Percentiles rank a stretch among this genome's conserved stretches.
These are phyloP conservation scores for Sylvietta virens DNA, from an alignment of 2,113 vertebrate species.

Conservation along the genomic window DNA sequence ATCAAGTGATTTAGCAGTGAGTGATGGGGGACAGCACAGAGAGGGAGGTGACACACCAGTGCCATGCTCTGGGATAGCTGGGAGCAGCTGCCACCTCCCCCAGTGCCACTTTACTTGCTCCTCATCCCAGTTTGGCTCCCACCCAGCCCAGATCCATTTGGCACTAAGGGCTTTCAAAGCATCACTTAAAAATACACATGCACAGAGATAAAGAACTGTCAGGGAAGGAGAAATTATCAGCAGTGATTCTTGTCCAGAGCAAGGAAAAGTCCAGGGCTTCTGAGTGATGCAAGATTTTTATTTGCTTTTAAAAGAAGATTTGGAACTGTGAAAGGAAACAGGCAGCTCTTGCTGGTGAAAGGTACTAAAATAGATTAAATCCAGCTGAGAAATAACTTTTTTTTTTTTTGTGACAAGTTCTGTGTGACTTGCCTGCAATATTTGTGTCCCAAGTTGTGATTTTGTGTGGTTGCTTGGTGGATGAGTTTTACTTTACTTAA, in stretches of 20 bases:
- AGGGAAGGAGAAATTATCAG: neutral
- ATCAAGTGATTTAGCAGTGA: neutral
- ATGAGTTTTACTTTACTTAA: neutral
- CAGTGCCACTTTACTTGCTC: neutral
- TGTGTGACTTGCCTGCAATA: neutral
- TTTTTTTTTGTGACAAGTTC: neutral
- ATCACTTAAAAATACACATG: accelerated
- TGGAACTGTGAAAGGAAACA: neutral
- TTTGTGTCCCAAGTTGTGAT: neutral
- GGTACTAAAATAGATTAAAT: neutral
- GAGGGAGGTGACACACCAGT: neutral
- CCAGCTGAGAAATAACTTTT: neutral
- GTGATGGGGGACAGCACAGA: neutral
- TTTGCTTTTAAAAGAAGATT: neutral
- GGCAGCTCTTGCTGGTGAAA: neutral
- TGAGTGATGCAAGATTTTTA: neutral
- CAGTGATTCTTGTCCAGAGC: accelerated
- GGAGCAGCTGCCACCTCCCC: neutral
- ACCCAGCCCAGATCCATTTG: neutral
- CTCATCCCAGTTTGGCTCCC: neutral
- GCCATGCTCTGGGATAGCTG: neutral
- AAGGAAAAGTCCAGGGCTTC: neutral
- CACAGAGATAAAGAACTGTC: neutral
- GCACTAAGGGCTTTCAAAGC: neutral
- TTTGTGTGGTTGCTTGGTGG: neutral